Evolutionary conservation across 2,888 invertebrate genomes (phyloP).

Genomic region (Pycnomerus fuliginosus): DNA sequence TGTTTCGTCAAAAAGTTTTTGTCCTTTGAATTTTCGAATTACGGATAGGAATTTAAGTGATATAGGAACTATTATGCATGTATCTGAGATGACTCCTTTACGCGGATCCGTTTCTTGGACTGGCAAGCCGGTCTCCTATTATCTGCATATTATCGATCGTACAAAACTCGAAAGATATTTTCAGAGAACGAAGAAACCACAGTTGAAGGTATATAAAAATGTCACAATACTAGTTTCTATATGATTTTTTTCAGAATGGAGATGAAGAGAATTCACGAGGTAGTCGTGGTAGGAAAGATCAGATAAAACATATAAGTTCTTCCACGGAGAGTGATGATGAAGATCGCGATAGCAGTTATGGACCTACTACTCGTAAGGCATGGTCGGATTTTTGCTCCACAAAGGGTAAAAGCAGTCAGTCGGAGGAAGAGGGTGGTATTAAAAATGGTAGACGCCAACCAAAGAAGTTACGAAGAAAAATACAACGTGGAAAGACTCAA

Average conservation of each 20-base stretch:
- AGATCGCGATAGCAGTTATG: slow-evolving; percentile 55
- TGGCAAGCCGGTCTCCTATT: slow-evolving; percentile 97
- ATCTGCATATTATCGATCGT: slow-evolving; percentile 96
- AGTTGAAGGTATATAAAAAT: slow-evolving; percentile 62
- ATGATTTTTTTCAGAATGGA: slow-evolving; percentile 35
- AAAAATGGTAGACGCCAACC: slow-evolving; percentile 47
- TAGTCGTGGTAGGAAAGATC: slow-evolving; percentile 55
- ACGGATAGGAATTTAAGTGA: slow-evolving; percentile 97
- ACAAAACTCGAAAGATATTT: slow-evolving; percentile 96
- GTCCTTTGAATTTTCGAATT: slow-evolving; percentile 97
- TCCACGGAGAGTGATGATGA: slow-evolving; percentile 50
- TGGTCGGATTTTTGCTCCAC: slow-evolving; percentile 73
- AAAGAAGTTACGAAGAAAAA: slow-evolving; percentile 54
- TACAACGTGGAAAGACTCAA: slow-evolving; percentile 46
- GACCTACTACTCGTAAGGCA: slow-evolving; percentile 70
- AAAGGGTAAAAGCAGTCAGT: slow-evolving; percentile 62
- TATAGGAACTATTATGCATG: slow-evolving; percentile 98
- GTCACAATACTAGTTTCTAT: no score
- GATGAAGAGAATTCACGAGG: slow-evolving; percentile 41
- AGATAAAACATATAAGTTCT: slow-evolving; percentile 55
- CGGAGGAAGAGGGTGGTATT: slow-evolving; percentile 58
- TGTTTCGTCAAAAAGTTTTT: slow-evolving; percentile 98
- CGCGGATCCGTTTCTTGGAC: slow-evolving; percentile 99
- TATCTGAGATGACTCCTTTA: slow-evolving; percentile 92
- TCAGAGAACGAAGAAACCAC: slow-evolving; percentile 89